A percentile compares a stretch with the other conserved stretches of the same genome.
Conservation (phyloP, 1,140 invertebrate species). For the Drosophila jambulina region DNA sequence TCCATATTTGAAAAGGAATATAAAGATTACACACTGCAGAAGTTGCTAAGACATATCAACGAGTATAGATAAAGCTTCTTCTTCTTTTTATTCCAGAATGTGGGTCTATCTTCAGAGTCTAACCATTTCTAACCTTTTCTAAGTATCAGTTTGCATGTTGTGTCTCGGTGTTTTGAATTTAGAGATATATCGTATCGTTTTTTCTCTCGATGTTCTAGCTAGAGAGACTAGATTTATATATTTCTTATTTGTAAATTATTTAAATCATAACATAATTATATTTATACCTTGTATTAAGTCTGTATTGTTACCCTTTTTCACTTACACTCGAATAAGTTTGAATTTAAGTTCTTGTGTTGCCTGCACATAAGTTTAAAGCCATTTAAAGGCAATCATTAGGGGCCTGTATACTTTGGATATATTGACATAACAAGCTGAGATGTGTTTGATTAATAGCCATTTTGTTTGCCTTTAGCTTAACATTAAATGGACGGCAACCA, state of each 20-base stretch:
- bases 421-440: not conserved
- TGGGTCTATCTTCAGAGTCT: not conserved
- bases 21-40: constrained; percentile 7
- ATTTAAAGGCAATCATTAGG: not conserved
- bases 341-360: not conserved
- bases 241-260: not conserved
- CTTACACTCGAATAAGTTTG: not conserved
- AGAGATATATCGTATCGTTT: not conserved
- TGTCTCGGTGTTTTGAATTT: not conserved
- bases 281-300: too few relatives aligned
- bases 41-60: not conserved
- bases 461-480: constrained; percentile 9
- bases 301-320: too few relatives aligned
- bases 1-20: constrained; percentile 29
- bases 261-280: too few relatives aligned
- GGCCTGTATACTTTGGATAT: not conserved
- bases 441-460: constrained; percentile 13
- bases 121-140: not conserved
- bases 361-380: not conserved
- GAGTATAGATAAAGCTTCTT: not conserved
- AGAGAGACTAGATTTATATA: too few relatives aligned
- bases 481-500: not conserved
- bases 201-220: too few relatives aligned
- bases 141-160: too few relatives aligned
- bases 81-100: not conserved